Conservation (phyloP, 2,797 vertebrate genomes). For the Arremon brunneinucha region DNA sequence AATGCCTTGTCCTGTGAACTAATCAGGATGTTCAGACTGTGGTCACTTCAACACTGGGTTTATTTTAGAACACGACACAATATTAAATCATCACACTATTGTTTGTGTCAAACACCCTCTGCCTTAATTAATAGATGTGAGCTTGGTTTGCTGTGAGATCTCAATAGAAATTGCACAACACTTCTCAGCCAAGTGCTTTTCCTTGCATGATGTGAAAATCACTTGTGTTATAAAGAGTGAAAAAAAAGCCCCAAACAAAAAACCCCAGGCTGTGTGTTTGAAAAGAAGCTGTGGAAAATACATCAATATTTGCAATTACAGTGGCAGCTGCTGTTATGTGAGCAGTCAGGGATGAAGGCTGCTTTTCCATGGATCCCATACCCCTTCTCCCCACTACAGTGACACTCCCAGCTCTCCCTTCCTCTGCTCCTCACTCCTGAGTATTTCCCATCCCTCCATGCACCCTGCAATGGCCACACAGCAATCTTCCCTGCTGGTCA, state of each 20-base stretch:
- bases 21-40: neutral
- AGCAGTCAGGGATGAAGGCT: neutral
- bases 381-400: fast-evolving
- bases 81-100: neutral
- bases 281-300: constrained; percentile 27
- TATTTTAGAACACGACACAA: neutral
- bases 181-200: neutral
- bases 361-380: neutral
- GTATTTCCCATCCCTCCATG: neutral
- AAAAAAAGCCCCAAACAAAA: neutral
- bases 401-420: neutral
- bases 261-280: neutral
- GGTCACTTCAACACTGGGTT: neutral
- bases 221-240: neutral
- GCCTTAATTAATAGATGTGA: neutral
- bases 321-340: neutral
- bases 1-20: neutral
- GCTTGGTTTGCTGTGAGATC: neutral
- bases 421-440: neutral
- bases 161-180: neutral
- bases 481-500: neutral
- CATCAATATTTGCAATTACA: constrained; percentile 29
- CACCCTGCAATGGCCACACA: neutral
- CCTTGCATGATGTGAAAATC: constrained; percentile 4
- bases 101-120: neutral